Percentiles rank a stretch among this genome's conserved stretches.
phyloP scores from a whole-genome alignment of 1,140 invertebrate genomes.

The Anadara kagoshimensis region DNA sequence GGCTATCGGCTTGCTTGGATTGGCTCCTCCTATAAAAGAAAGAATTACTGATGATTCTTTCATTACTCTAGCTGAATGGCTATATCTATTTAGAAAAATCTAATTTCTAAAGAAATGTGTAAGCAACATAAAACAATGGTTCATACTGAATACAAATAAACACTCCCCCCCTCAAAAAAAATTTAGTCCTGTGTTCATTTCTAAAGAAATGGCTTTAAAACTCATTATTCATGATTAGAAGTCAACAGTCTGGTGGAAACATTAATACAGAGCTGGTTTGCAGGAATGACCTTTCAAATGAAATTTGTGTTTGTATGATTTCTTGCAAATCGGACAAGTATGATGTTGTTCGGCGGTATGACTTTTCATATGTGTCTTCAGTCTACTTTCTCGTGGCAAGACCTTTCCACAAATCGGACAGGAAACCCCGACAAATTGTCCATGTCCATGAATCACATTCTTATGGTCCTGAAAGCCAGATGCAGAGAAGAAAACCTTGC shows the following conservation, averaged over 20 bases:
- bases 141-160: too few species aligned
- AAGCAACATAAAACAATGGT: too few species aligned
- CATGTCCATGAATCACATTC: neutral
- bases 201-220: too few species aligned
- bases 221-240: too few species aligned
- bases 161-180: too few species aligned
- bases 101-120: too few species aligned
- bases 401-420: neutral
- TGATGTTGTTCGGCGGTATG: conserved; percentile 4
- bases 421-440: neutral
- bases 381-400: neutral
- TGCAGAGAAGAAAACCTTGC: neutral
- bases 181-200: too few species aligned
- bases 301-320: conserved; percentile 22
- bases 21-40: neutral
- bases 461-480: neutral
- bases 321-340: conserved; percentile 13
- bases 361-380: conserved; percentile 7
- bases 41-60: neutral
- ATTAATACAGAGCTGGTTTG: neutral
- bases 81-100: neutral
- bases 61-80: neutral
- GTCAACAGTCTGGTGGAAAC: too few species aligned
- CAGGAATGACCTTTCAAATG: conserved; percentile 5
- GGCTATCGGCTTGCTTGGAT: neutral